These are phyloP conservation scores for Dusona sp. DNA, from an alignment of 2,888 invertebrate genomes.

Conservation along the genomic window DNA sequence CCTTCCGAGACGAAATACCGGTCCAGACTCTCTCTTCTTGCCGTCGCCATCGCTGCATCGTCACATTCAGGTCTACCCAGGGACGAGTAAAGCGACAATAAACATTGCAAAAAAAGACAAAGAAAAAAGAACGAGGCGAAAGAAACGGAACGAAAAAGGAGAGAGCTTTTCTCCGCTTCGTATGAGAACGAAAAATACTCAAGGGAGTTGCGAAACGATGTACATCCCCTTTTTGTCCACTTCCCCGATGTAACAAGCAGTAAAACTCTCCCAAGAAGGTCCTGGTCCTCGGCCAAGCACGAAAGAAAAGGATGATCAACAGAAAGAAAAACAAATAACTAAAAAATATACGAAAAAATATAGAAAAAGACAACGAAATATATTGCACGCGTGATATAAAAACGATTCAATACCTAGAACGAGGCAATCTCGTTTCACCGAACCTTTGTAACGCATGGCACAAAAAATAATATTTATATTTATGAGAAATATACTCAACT, in stretches of 20 bases:
- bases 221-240: conserved; percentile 24
- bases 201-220: conserved; percentile 32
- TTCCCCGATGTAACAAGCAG: conserved; percentile 20
- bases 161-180: background rate
- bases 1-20: conserved; percentile 35
- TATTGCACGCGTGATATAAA: conserved; percentile 40
- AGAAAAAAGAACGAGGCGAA: background rate
- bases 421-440: conserved; percentile 51
- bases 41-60: background rate
- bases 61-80: background rate
- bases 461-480: background rate
- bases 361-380: background rate
- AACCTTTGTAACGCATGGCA: background rate
- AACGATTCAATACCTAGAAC: conserved; percentile 50
- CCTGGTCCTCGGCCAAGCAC: conserved; percentile 32
- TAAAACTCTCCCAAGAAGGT: conserved; percentile 48
- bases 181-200: conserved; percentile 37
- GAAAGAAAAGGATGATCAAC: background rate
- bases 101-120: conserved; percentile 5
- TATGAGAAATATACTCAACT: conserved; percentile 3
- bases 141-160: background rate
- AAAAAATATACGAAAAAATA: background rate
- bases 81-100: conserved; percentile 26
- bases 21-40: background rate
- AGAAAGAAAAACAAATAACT: background rate